Base-by-base conservation (phyloP, 1,140 invertebrate species). In the Rhynchophorus ferrugineus region DNA sequence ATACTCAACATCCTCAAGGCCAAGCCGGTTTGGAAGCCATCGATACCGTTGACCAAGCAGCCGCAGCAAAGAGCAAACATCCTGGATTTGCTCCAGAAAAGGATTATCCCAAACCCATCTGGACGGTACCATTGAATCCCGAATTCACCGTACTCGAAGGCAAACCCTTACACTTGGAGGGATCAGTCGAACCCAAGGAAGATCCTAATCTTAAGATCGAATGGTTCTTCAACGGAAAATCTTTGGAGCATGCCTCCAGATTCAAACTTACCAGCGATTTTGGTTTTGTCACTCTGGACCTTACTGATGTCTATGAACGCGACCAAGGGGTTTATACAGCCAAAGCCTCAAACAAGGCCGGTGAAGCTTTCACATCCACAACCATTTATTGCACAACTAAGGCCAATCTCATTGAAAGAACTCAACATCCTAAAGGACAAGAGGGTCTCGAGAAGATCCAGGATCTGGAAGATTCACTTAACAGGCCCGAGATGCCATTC, bases 281-380 rank as follows among this genome's bases (percentile, higher is more conserved):
- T 69, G 92, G 93, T 49, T 93, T 91, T 67, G 89, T 94, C 1
- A 91, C 89, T 3, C 72, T 97, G 38, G 90, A 94, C 68, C 71
- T 95, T 35, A 88, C 81, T 37, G 90, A 95, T 66, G 82, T 91
- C 0, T 90, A 95, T 68, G 85, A 91, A 57, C 80, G 92, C 59
- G 96, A 99, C 71, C 89, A 91, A 65, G 95, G 95, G 56, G 87
- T 94, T 57, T 95, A 95, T 66, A 94, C 91, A 3, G 90, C 86
- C 69, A 89, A 91, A 63, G 89, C 88, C 11, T 87, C 78, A 55
- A 93, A 93, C 58, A 85, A 83, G 67, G 76, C 79, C 49, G 91
- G 91, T 7, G 91, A 95, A 75, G 90, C 91, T 1, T 94, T 92
- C 60, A 94, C 91, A 11, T 89, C 89, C 0, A 89, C 89, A 0